These are phyloP conservation scores for Heliconius ethilla DNA, from an alignment of 2,888 invertebrate genomes.

Conservation along the genomic window DNA sequence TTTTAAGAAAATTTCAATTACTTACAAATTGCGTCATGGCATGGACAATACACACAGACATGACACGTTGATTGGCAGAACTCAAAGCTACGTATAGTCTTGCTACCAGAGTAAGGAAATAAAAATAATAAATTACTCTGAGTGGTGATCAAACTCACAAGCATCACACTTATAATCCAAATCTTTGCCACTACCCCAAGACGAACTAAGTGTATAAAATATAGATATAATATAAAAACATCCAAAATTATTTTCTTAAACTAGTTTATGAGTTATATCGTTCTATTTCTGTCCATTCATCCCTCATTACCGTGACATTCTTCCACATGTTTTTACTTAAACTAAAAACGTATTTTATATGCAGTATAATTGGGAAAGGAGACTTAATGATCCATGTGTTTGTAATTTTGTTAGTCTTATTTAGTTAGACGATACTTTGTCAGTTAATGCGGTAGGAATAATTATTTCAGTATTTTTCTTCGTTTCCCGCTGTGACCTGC, in stretches of 20 bases:
- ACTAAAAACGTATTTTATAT: conserved; percentile 39
- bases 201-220: too few species aligned
- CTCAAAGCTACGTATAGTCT: not conserved
- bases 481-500: not conserved
- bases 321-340: conserved; percentile 46
- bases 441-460: conserved; percentile 29
- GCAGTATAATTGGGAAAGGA: conserved; percentile 38
- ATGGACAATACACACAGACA: too few species aligned
- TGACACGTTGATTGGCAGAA: not conserved
- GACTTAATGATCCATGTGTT: conserved; percentile 43
- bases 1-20: not conserved
- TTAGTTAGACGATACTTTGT: conserved; percentile 36
- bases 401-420: conserved; percentile 42
- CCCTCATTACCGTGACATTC: conserved; percentile 25
- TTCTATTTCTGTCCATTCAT: conserved; percentile 16
- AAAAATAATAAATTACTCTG: not conserved
- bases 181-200: not conserved
- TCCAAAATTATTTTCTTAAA: not conserved
- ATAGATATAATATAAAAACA: not conserved
- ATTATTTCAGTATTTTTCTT: conserved; percentile 1
- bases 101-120: not conserved
- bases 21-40: not conserved
- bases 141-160: not conserved
- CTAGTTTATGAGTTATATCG: conserved; percentile 8
- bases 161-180: not conserved